Percentiles rank a stretch among this genome's conserved stretches.
Conservation (phyloP, 2,797 vertebrate genomes). For the Okamejei kenojei region DNA sequence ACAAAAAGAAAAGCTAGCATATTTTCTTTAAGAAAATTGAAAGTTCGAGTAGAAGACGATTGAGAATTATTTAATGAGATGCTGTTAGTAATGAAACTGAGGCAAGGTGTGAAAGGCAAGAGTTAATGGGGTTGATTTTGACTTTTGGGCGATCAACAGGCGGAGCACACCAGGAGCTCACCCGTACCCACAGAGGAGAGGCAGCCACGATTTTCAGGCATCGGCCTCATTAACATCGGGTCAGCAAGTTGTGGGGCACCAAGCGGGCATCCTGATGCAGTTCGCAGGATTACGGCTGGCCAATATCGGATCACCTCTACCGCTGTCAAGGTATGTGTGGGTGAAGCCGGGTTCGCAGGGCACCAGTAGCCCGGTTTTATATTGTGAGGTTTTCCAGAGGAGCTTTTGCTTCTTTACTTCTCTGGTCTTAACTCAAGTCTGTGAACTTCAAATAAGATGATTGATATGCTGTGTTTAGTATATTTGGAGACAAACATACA, state of each 20-base stretch:
- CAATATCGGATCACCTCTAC: background rate
- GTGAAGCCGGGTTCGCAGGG: background rate
- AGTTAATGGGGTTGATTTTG: constrained; percentile 26
- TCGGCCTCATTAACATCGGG: background rate
- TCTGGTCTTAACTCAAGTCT: background rate
- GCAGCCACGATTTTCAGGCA: constrained; percentile 11
- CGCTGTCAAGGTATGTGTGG: background rate
- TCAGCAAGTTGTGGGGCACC: constrained; percentile 17
- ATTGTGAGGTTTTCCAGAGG: background rate
- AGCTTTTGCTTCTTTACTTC: background rate
- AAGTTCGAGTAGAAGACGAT: background rate
- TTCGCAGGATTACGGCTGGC: background rate
- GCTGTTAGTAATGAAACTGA: background rate
- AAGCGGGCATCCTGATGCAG: constrained; percentile 9
- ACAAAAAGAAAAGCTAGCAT: background rate
- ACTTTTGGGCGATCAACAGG: constrained; percentile 19
- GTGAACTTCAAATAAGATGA: background rate
- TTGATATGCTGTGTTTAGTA: background rate
- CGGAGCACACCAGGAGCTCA: background rate
- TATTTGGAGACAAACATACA: background rate
- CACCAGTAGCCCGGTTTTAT: background rate
- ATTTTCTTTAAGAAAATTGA: background rate
- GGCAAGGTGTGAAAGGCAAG: background rate
- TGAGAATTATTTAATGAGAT: background rate
- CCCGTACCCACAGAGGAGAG: background rate